Evolutionary conservation across 2,797 vertebrate species (phyloP).

Genomic region (Melanotaenia boesemani): DNA sequence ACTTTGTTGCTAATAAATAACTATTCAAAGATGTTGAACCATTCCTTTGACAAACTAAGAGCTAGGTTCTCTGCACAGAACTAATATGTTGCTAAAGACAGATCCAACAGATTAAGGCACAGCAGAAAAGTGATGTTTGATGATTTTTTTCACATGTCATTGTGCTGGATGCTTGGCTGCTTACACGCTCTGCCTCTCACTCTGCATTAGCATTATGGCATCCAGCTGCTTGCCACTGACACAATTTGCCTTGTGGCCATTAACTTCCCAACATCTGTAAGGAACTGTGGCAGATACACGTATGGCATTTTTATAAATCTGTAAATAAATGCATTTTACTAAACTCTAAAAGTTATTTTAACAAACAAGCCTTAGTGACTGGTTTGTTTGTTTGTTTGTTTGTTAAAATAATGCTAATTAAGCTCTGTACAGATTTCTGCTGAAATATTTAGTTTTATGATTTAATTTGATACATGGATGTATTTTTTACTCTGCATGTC

Average conservation of each 20-base stretch:
- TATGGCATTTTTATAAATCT: neutral
- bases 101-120: conserved; percentile 10
- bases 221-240: conserved; percentile 21
- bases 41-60: conserved; percentile 9
- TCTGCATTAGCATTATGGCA: conserved; percentile 12
- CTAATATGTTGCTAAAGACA: neutral
- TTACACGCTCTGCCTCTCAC: conserved; percentile 14
- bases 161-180: neutral
- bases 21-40: neutral
- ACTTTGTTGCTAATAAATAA: neutral
- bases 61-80: neutral
- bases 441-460: neutral
- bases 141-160: neutral
- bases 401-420: no score
- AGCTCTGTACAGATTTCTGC: neutral
- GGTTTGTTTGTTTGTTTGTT: no score
- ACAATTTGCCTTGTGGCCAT: conserved; percentile 13
- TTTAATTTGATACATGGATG: neutral
- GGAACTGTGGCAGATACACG: conserved; percentile 16
- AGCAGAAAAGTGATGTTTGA: neutral
- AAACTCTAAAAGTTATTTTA: no score
- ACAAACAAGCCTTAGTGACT: no score
- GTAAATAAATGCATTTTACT: no score
- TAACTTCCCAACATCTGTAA: conserved; percentile 15
- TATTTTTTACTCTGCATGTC: neutral